Conservation (phyloP, 2,888 invertebrate species). For the Chrysomela aeneicollis region DNA sequence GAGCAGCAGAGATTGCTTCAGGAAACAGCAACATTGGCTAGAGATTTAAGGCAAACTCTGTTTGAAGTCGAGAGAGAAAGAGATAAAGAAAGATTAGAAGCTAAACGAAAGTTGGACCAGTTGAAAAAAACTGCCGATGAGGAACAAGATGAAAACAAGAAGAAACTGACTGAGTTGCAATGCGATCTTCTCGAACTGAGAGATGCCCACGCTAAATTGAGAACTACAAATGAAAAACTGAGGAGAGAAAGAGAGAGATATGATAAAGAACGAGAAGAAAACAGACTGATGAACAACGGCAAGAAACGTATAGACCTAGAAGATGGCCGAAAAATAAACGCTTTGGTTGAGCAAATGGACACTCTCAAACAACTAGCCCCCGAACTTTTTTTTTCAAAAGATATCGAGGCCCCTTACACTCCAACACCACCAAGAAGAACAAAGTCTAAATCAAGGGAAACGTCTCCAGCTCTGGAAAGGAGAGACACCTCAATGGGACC, state of each 20-base stretch:
- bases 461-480: conserved; percentile 68
- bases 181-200: conserved; percentile 87
- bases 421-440: conserved; percentile 76
- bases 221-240: conserved; percentile 90
- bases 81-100: conserved; percentile 87
- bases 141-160: conserved; percentile 87
- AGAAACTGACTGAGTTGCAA: conserved; percentile 83
- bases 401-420: conserved; percentile 65
- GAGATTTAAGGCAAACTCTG: conserved; percentile 86
- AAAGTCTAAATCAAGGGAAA: conserved; percentile 76
- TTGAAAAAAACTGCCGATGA: conserved; percentile 85
- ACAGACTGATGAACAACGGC: conserved; percentile 62
- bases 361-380: conserved; percentile 77
- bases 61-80: conserved; percentile 90
- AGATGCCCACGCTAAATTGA: conserved; percentile 89
- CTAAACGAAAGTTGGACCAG: conserved; percentile 85
- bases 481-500: conserved; percentile 63
- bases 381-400: conserved; percentile 66
- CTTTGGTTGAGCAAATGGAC: conserved; percentile 80
- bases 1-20: conserved; percentile 90
- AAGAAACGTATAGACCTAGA: conserved; percentile 67
- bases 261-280: conserved; percentile 79
- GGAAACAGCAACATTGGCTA: conserved; percentile 88
- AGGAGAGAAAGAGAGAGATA: conserved; percentile 86
- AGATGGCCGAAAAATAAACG: conserved; percentile 77